phyloP scores from a whole-genome alignment of 2,888 invertebrate genomes.

The Yponomeuta malinellus region DNA sequence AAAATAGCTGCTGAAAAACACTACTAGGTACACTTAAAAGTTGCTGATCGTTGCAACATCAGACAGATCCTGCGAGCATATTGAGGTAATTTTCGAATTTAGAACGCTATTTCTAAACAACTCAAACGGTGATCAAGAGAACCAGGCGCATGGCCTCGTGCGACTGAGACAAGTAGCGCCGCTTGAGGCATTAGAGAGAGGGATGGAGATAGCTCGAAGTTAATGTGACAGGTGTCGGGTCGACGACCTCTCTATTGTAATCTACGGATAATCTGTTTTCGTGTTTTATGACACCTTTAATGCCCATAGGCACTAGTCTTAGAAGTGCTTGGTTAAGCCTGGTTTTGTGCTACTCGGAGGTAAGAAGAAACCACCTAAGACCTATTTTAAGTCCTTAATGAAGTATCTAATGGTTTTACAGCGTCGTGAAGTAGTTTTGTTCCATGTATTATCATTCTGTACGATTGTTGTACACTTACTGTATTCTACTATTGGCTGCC shows the following conservation, averaged over 20 bases:
- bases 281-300: background rate
- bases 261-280: slow-evolving; percentile 1
- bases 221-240: slow-evolving; percentile 18
- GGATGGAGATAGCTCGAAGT: slow-evolving; percentile 11
- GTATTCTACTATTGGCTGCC: too few relatives aligned
- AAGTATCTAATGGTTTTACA: too few relatives aligned
- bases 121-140: slow-evolving; percentile 7
- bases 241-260: slow-evolving; percentile 19
- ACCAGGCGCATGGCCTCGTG: slow-evolving; percentile 7
- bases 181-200: slow-evolving; percentile 9
- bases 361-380: too few relatives aligned
- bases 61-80: slow-evolving; percentile 6
- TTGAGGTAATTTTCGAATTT: slow-evolving; percentile 13
- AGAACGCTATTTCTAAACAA: slow-evolving; percentile 13
- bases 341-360: too few relatives aligned
- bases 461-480: too few relatives aligned
- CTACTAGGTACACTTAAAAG: background rate
- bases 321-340: background rate
- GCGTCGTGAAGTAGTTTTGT: too few relatives aligned
- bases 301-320: background rate
- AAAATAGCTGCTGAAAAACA: background rate
- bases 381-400: too few relatives aligned
- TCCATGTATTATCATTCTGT: too few relatives aligned
- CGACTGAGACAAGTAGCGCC: background rate
- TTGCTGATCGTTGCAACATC: background rate